Evolutionary conservation across 1,140 invertebrate genomes (phyloP).

Genomic region (Orussus abietinus): DNA sequence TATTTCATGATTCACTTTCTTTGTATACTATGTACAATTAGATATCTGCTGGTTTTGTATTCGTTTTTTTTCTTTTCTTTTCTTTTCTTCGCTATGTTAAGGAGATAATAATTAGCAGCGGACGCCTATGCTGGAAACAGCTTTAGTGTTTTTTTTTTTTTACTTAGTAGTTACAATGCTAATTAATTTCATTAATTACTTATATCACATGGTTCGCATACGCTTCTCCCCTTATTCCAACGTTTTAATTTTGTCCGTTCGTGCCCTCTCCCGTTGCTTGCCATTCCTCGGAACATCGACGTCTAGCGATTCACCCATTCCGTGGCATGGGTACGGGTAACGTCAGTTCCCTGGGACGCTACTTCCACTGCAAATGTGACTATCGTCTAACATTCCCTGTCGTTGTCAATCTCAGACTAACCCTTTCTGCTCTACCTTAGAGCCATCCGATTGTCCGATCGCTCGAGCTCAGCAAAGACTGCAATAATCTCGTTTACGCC

Average conservation of each 20-base stretch:
- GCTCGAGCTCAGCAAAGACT: too few relatives aligned
- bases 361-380: too few relatives aligned
- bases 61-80: slow-evolving; percentile 26
- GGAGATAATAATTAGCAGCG: slow-evolving; percentile 38
- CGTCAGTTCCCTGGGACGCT: too few relatives aligned
- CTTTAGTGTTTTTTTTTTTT: slow-evolving; percentile 32
- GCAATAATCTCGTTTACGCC: too few relatives aligned
- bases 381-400: too few relatives aligned
- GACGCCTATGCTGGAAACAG: slow-evolving; percentile 44
- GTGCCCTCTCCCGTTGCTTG: too few relatives aligned
- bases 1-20: slow-evolving; percentile 13
- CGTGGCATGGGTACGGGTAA: too few relatives aligned
- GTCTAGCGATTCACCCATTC: too few relatives aligned
- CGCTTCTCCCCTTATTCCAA: slow-evolving; percentile 28
- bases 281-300: too few relatives aligned
- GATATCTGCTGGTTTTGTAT: slow-evolving; percentile 39
- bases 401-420: too few relatives aligned
- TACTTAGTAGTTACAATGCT: slow-evolving; percentile 44
- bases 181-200: slow-evolving; percentile 49
- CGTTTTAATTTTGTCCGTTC: slow-evolving; percentile 25
- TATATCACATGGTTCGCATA: slow-evolving; percentile 53
- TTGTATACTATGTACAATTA: slow-evolving; percentile 50
- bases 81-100: slow-evolving; percentile 35
- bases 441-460: too few relatives aligned
- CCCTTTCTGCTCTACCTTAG: too few relatives aligned